phyloP scores from a whole-genome alignment of 2,888 invertebrate genomes.

The Philereme transversata region DNA sequence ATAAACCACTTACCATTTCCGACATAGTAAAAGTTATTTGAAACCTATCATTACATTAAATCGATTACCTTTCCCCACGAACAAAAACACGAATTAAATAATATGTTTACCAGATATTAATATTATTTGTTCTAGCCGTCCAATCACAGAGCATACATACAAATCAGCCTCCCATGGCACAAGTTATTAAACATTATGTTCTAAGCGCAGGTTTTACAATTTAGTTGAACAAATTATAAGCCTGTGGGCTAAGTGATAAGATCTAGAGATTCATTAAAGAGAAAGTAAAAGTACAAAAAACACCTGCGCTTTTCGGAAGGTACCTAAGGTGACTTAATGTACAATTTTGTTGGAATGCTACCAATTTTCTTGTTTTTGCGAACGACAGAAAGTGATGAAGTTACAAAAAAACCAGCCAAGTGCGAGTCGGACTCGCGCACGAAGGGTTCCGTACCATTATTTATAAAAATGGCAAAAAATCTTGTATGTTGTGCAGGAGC shows the following conservation, averaged over 20 bases:
- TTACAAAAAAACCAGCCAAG: no score
- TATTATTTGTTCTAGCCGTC: conserved; percentile 67
- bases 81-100: conserved; percentile 19
- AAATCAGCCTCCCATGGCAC: conserved; percentile 70
- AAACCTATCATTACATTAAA: conserved; percentile 1
- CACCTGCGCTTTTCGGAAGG: no score
- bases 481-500: no score
- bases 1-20: background rate
- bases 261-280: background rate
- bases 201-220: conserved; percentile 78
- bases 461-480: no score
- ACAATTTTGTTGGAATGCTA: no score
- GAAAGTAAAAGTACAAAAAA: no score
- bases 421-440: no score
- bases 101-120: conserved; percentile 44
- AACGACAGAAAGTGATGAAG: no score
- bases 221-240: conserved; percentile 81
- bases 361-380: no score
- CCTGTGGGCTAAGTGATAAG: conserved; percentile 42
- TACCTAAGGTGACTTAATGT: no score
- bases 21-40: background rate
- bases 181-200: conserved; percentile 78
- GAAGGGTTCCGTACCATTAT: no score
- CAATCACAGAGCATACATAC: conserved; percentile 64
- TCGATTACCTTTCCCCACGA: conserved; percentile 19